Evolutionary conservation across 2,888 invertebrate genomes (phyloP), one percentile per base, ranked within the genome.

Genomic region (Lithophane socia): DNA sequence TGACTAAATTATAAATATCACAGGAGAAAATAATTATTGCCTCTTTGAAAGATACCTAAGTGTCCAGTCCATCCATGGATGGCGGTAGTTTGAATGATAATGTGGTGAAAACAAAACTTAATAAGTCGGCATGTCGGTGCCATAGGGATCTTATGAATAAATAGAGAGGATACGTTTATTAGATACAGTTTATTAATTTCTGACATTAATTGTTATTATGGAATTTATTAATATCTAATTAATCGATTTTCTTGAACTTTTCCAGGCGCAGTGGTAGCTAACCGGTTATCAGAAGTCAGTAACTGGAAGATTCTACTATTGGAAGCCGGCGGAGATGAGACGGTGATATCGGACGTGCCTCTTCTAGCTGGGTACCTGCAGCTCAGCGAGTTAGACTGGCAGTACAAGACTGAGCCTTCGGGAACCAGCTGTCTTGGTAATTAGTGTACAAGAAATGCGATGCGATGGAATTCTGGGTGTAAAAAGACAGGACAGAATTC

Each of bases 261-360:
- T 86, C 52, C 93, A 98, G 98, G 98, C 24, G 98, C 99, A 0
- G 99, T 99, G 16, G 97, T 99, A 21, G 99, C 99, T 0, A 99
- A 98, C 93, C 97, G 99, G 66, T 94, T 98, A 44, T 98, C 98
- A 56, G 98, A 98, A 93, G 96, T 98, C 37, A 97, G 97, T 81
- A 97, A 98, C 84, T 98, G 98, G 98, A 98, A 98, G 83, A 97
- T 99, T 0, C 95, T 99, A 4, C 94, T 99, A 0, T 91, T 99
- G 84, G 99, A 99, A 95, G 99, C 99, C 2, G 99, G 99, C 2
- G 98, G 98, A 2, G 98, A 99, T 94, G 99, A 99, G 94, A 99
- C 98, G 0, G 99, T 99, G 94, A 98, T 99, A 90, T 98, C 98
- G 0, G 99, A 99, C 90, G 98, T 99, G 2, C 99, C 99, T 0